Evolutionary conservation across 2,888 invertebrate genomes (phyloP).

Genomic region (Epinotia bilunana): DNA sequence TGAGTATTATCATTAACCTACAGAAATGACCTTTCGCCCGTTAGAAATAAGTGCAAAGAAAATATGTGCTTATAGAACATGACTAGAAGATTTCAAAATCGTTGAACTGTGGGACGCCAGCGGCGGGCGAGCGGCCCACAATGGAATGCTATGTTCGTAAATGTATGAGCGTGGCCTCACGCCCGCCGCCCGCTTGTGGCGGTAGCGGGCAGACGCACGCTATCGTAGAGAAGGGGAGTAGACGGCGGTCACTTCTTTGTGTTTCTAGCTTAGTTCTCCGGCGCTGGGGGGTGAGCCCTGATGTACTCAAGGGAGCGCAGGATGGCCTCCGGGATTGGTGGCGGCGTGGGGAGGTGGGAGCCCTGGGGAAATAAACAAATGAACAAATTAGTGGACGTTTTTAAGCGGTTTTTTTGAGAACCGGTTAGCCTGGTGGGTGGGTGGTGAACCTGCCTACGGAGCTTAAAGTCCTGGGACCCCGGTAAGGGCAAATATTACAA

Average conservation of each 20-base stretch:
- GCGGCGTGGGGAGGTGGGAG: conserved; percentile 73
- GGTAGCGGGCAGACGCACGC: no score
- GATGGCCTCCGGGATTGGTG: conserved; percentile 83
- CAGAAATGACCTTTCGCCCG: conserved; percentile 10
- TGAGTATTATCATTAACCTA: conserved; percentile 35
- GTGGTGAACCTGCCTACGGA: no score
- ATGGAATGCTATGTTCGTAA: no score
- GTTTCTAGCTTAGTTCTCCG: conserved; percentile 48
- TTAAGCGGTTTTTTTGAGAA: not conserved
- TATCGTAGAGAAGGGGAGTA: no score
- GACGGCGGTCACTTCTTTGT: conserved; percentile 11
- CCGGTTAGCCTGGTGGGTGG: no score
- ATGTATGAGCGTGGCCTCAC: no score
- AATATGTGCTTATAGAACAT: conserved; percentile 19
- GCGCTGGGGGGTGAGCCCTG: conserved; percentile 73
- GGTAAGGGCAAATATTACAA: no score
- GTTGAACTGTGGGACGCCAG: no score
- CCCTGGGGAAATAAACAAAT: conserved; percentile 61
- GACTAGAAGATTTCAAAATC: conserved; percentile 14
- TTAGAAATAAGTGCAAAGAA: not conserved
- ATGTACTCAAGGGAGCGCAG: conserved; percentile 81
- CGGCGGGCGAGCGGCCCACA: no score
- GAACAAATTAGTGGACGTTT: not conserved
- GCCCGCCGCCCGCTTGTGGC: no score
- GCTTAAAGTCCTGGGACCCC: no score